Conservation (phyloP, 2,113 vertebrate species). For the Herpailurus yagouaroundi region DNA sequence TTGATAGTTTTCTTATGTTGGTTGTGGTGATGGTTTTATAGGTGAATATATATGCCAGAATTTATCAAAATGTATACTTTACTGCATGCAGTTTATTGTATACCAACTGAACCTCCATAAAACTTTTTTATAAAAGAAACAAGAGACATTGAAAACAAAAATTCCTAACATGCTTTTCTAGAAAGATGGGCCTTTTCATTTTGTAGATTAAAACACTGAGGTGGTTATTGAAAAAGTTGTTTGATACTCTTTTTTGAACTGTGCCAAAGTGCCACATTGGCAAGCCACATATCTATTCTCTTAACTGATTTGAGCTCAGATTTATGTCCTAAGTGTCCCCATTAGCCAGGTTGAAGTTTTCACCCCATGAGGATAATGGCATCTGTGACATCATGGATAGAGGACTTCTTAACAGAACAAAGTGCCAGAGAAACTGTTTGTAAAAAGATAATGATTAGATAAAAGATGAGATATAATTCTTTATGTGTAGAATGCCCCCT, state of each 20-base stretch:
- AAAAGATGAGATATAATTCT: neutral
- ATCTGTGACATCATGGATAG: constrained; percentile 49
- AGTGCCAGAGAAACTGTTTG: constrained; percentile 18
- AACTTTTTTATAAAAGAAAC: neutral
- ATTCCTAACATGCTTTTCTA: neutral
- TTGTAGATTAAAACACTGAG: neutral
- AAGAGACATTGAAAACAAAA: neutral
- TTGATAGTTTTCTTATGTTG: neutral
- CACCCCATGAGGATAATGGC: constrained; percentile 45
- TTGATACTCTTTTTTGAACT: neutral
- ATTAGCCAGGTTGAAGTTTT: constrained; percentile 59
- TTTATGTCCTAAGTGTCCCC: neutral
- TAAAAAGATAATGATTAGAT: constrained; percentile 11
- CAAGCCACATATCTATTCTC: neutral
- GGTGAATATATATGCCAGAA: neutral
- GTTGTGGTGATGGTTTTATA: neutral
- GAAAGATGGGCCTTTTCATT: neutral
- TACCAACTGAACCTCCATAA: neutral
- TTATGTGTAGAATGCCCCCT: neutral
- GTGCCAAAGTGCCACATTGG: neutral
- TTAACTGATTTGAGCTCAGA: constrained; percentile 26
- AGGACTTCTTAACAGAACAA: constrained; percentile 43
- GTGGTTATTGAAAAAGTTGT: neutral
- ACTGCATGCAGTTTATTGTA: neutral
- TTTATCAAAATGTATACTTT: neutral